Evolutionary conservation across 2,888 invertebrate genomes (phyloP), one percentile per base, ranked within the genome.

Genomic region (Zygaena filipendulae): DNA sequence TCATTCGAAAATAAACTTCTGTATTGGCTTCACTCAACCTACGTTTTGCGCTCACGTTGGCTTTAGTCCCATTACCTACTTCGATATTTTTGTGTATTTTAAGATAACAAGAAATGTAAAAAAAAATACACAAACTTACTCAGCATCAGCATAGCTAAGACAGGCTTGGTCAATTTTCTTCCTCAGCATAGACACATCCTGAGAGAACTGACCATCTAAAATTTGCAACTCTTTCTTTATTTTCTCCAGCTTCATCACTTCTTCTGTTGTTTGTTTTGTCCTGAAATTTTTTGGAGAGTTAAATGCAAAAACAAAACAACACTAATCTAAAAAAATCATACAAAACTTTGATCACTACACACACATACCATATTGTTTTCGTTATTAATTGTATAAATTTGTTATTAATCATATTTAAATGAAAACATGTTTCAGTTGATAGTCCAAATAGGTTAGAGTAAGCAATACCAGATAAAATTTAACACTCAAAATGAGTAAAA

Each of bases 101-200:
- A n/a, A n/a, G n/a, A n/a, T n/a, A n/a, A n/a, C n/a, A n/a, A 16
- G 10, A 14, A 19, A 9, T 3, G 21, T 25, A 11, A 14, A 27
- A 20, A 16, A 21, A 9, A 13, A 24, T 22, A 9, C 27, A 13
- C 11, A 36, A 29, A 81, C 87, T 82, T 67, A 91, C 90, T 90
- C 89, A 12, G 90, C 86, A 39, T 87, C 88, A 32, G 86, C 77
- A 59, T 87, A 91, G 29, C 85, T 86, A 13, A 87, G 59, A 47
- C 88, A 89, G 1, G 90, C 88, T 14, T 81, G 77, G 51, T 92
- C 92, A 44, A 92, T 92, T 66, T 88, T 87, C 52, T 87, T 86
- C 32, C 92, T 74, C 25, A 92, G 66, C 27, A 91, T 84, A 1
- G 86, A 82, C 5, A 92, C 90, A 63, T 92, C 92, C 32, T 84